Evolutionary conservation across 2,888 invertebrate genomes (phyloP).

Genomic region (Poecilobothrus nobilitatus): DNA sequence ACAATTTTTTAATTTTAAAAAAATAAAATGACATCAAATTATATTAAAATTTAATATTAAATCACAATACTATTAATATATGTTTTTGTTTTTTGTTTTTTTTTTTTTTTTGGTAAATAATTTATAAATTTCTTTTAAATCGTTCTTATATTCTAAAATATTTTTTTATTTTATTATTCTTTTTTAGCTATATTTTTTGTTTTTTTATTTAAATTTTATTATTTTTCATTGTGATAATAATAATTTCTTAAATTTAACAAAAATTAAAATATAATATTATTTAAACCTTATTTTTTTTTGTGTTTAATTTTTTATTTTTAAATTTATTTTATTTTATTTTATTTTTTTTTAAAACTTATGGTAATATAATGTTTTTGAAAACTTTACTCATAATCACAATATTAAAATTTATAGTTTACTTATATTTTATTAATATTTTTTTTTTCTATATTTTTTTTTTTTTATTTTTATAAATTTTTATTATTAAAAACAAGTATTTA

Average conservation of each 20-base stretch:
- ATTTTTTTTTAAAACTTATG: neutral
- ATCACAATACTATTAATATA: too few species aligned
- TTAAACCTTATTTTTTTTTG: neutral
- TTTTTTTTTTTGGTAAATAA: neutral
- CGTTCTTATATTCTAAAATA: neutral
- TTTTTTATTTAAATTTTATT: neutral
- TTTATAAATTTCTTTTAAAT: neutral
- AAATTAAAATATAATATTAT: neutral
- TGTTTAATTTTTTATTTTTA: neutral
- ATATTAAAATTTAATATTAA: too few species aligned
- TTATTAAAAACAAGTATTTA: neutral
- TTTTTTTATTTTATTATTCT: neutral
- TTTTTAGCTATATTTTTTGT: neutral
- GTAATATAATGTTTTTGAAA: neutral
- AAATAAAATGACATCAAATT: too few species aligned
- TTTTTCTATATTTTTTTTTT: neutral
- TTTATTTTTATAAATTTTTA: neutral
- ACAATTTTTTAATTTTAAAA: too few species aligned
- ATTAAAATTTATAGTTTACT: constrained; percentile 2
- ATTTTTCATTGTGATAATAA: neutral
- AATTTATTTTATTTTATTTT: too few species aligned
- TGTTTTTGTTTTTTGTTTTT: too few species aligned
- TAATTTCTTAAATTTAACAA: neutral
- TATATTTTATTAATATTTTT: neutral
- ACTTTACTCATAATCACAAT: neutral